Evolutionary conservation across 2,888 invertebrate species (phyloP).

Genomic region (Sceliomorpha sp.): DNA sequence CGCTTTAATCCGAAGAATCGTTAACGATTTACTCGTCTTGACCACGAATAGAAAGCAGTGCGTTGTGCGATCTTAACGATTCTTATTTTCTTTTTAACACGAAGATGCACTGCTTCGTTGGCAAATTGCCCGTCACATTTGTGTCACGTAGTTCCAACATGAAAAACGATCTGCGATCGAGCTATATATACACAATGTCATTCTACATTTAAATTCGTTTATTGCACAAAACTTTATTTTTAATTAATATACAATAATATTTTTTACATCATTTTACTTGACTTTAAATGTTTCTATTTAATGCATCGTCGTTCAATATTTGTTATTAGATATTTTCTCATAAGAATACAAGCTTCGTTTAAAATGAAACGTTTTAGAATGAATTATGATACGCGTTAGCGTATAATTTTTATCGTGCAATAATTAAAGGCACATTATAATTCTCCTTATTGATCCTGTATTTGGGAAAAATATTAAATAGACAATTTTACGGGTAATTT

Average conservation of each 20-base stretch:
- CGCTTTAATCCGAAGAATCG: slow-evolving; percentile 45
- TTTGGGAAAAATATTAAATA: slow-evolving; percentile 20
- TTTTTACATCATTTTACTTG: too few relatives aligned
- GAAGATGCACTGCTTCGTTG: slow-evolving; percentile 7
- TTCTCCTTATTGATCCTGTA: too few relatives aligned
- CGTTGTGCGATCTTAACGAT: slow-evolving; percentile 20
- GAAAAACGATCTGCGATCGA: slow-evolving; percentile 15
- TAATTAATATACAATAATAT: too few relatives aligned
- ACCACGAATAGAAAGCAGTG: slow-evolving; percentile 39
- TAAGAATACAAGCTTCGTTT: neutral
- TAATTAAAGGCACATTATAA: too few relatives aligned
- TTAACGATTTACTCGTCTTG: slow-evolving; percentile 60
- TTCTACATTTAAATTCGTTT: slow-evolving; percentile 8
- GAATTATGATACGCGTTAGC: too few relatives aligned
- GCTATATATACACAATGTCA: slow-evolving; percentile 11
- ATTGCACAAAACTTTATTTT: neutral
- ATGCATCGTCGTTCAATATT: too few relatives aligned
- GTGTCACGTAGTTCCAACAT: slow-evolving; percentile 26
- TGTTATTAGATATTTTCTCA: too few relatives aligned
- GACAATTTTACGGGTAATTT: slow-evolving; percentile 35
- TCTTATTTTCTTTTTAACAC: slow-evolving; percentile 21
- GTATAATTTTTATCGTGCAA: too few relatives aligned
- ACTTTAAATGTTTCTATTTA: too few relatives aligned
- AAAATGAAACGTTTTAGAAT: too few relatives aligned
- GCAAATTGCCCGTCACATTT: slow-evolving; percentile 22